phyloP scores from a whole-genome alignment of 64 coral and sea anemone genomes.

The Dendrophyllia cribrosa region DNA sequence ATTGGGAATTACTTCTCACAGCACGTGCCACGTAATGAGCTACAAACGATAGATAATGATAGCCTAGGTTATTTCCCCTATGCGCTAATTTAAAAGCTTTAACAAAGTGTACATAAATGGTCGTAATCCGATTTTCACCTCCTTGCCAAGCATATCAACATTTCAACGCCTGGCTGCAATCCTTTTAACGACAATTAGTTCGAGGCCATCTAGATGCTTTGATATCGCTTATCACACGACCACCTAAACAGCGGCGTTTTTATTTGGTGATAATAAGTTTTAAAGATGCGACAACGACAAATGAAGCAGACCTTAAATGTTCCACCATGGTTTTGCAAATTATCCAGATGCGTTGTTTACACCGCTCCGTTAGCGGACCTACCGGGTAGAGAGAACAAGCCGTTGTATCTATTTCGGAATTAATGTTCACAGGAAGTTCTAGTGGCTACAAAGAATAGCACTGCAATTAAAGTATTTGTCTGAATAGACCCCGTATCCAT shows the following conservation, averaged over 20 bases:
- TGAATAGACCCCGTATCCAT: background rate
- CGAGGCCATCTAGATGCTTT: background rate
- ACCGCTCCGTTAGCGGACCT: too few species aligned
- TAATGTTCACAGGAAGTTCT: constrained; percentile 23
- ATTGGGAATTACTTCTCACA: background rate
- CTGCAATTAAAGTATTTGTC: background rate
- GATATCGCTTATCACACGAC: background rate
- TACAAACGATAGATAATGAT: background rate
- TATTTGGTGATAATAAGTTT: background rate
- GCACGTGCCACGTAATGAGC: background rate
- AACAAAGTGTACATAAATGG: constrained; percentile 13
- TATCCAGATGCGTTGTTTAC: background rate
- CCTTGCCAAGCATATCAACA: background rate
- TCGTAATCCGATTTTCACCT: constrained; percentile 32
- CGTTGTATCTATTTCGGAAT: background rate
- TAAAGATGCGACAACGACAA: background rate
- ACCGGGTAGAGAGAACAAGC: background rate
- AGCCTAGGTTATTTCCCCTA: constrained; percentile 2
- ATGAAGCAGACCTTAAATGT: background rate
- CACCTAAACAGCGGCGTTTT: background rate
- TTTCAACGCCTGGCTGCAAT: constrained; percentile 4
- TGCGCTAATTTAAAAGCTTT: background rate
- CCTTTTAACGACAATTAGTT: constrained; percentile 23
- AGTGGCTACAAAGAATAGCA: background rate
- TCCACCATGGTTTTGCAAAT: background rate